phyloP scores from a whole-genome alignment of 2,113 vertebrate species.

The Ibidorhyncha struthersii region DNA sequence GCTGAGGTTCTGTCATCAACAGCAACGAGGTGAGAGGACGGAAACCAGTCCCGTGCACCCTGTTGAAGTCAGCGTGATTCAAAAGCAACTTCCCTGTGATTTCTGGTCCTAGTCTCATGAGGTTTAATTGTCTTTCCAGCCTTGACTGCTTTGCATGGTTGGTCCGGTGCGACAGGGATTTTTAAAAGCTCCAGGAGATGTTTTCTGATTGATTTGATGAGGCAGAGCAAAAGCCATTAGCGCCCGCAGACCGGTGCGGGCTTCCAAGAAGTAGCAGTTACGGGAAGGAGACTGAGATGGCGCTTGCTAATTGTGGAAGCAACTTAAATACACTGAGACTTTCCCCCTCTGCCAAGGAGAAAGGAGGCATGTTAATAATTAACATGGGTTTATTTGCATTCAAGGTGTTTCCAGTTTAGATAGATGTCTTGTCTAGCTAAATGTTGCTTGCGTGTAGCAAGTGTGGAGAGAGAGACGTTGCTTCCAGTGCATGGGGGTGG shows the following conservation, averaged over 20 bases:
- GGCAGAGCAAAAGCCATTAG: not conserved
- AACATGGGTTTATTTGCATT: not conserved
- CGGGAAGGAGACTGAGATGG: not conserved
- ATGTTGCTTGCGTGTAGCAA: rapidly evolving
- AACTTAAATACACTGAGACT: not conserved
- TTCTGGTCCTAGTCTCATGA: not conserved
- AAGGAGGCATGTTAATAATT: not conserved
- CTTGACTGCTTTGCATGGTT: not conserved
- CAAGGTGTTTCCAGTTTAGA: not conserved
- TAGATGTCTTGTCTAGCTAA: not conserved
- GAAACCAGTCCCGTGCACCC: not conserved
- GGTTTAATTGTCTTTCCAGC: not conserved
- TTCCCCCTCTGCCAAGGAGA: not conserved
- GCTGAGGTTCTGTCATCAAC: not conserved
- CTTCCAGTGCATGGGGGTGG: not conserved
- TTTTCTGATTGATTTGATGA: not conserved
- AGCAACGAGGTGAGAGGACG: not conserved
- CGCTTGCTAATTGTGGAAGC: not conserved
- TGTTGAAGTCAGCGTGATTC: not conserved
- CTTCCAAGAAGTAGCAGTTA: not conserved
- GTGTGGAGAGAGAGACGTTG: not conserved
- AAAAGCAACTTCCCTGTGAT: not conserved
- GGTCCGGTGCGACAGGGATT: not conserved
- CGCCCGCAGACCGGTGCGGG: rapidly evolving
- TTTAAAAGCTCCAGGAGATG: not conserved